Base-by-base conservation (phyloP, 53 echinoderm and acorn worm genomes). In the Stichopus horrens region DNA sequence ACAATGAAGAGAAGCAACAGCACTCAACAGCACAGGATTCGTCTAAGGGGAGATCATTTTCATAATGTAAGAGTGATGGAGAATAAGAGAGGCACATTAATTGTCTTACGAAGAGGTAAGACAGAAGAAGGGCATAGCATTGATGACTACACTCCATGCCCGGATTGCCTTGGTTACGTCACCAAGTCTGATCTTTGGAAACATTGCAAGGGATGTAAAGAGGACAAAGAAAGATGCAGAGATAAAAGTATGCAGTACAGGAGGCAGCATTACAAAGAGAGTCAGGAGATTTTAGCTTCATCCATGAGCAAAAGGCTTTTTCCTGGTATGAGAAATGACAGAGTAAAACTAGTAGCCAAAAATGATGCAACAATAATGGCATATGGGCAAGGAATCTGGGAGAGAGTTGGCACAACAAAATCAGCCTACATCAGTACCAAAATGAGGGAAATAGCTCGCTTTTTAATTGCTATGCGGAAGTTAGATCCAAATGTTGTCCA, bases 131-230 rank as follows among this genome's bases (percentile, higher is more conserved):
- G 5, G 18, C 80, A 80, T 14, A 68, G 58, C 18, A 13, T 57
- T 55, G 80, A 55, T 37, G 57, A 80, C 56, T 80, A 80, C 80
- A 57, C 22, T n/a, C 80, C 80, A 9, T 80, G 78, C 14, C 80
- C 80, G 1, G 56, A 57, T 18, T 81, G 57, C 56, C 58, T 81
- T 19, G 81, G 81, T 8, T 81, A 81, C 7, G 23, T 81, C 4
- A 18, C 2, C 58, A 81, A 58, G 55, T 80, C 5, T 57, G 56
- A 81, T 56, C 22, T 81, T 9, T 81, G 56, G 57, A 81, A 81
- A 53, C 81, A 81, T 16, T 21, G 81, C 6, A 55, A 81, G n/a
- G n/a, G n/a, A n/a, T n/a, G n/a, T n/a, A n/a, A n/a, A n/a, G n/a
- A n/a, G n/a, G n/a, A n/a, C n/a, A n/a, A n/a, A n/a, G n/a, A n/a